A percentile compares a stretch with the other conserved stretches of the same genome.
Evolutionary conservation across 2,113 vertebrate species (phyloP).

Genomic region (Climacteris rufus): DNA sequence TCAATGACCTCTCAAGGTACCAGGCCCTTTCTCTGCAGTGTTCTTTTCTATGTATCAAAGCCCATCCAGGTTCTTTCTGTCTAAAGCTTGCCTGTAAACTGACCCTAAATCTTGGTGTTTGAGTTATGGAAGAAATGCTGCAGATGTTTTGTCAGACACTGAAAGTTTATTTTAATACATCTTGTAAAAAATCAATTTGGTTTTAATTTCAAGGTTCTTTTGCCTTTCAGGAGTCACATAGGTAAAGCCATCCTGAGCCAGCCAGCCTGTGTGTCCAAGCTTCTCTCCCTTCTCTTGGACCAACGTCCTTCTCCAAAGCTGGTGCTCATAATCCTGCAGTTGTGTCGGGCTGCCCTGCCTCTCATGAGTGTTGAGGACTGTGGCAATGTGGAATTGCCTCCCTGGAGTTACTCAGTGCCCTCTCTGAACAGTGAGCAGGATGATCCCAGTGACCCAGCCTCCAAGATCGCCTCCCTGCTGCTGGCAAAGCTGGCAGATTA

Average conservation of each 20-base stretch:
- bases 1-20: constrained; percentile 95
- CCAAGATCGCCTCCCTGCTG: constrained; percentile 91
- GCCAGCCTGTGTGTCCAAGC: constrained; percentile 97
- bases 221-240: constrained; percentile 87
- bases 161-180: background rate
- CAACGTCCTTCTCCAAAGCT: constrained; percentile 96
- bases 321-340: constrained; percentile 94
- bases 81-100: background rate
- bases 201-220: background rate
- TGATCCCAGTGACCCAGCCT: constrained; percentile 93
- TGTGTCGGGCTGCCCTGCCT: constrained; percentile 92
- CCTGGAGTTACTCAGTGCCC: constrained; percentile 94
- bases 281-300: constrained; percentile 93
- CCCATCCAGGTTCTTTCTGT: background rate
- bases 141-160: background rate
- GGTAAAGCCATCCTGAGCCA: constrained; percentile 98
- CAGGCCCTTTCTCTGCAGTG: background rate
- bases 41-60: background rate
- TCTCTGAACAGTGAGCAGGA: constrained; percentile 90
- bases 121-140: background rate
- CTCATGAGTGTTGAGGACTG: constrained; percentile 99
- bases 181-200: background rate
- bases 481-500: constrained; percentile 96
- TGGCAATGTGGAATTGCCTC: constrained; percentile 92
- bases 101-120: background rate